These are phyloP conservation scores for Heliconius eleuchia DNA, from an alignment of 1,140 invertebrate species.

Conservation along the genomic window DNA sequence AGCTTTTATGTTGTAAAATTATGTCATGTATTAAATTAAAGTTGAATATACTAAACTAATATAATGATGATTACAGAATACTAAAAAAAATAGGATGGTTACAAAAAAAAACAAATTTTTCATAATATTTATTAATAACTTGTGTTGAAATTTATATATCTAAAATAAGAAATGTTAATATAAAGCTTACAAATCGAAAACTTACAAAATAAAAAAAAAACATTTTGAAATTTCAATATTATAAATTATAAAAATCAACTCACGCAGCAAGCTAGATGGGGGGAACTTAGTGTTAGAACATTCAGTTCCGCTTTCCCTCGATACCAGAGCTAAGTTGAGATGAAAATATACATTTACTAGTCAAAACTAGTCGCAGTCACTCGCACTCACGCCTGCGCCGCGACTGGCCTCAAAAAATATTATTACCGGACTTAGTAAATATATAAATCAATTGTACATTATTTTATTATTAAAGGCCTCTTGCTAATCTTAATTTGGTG, in stretches of 20 bases:
- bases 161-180: slow-evolving; percentile 33
- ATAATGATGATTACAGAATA: too few relatives aligned
- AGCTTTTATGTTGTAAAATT: too few relatives aligned
- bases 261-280: too few relatives aligned
- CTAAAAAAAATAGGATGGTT: background rate
- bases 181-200: slow-evolving; percentile 23
- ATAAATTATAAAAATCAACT: background rate
- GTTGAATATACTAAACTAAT: too few relatives aligned
- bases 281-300: too few relatives aligned
- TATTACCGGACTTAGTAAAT: background rate
- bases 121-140: slow-evolving; percentile 25
- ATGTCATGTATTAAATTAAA: too few relatives aligned
- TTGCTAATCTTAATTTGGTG: background rate
- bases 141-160: slow-evolving; percentile 30
- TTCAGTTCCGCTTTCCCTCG: too few relatives aligned
- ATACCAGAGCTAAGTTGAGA: too few relatives aligned
- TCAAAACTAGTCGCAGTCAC: too few relatives aligned
- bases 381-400: too few relatives aligned
- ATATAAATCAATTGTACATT: background rate
- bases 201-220: slow-evolving; percentile 20
- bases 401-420: too few relatives aligned
- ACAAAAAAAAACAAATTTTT: background rate
- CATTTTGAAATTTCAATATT: background rate
- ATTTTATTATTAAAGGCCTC: background rate
- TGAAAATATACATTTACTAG: too few relatives aligned